Evolutionary conservation across 1,140 invertebrate species (phyloP).

Genomic region (Drosophila cardini): DNA sequence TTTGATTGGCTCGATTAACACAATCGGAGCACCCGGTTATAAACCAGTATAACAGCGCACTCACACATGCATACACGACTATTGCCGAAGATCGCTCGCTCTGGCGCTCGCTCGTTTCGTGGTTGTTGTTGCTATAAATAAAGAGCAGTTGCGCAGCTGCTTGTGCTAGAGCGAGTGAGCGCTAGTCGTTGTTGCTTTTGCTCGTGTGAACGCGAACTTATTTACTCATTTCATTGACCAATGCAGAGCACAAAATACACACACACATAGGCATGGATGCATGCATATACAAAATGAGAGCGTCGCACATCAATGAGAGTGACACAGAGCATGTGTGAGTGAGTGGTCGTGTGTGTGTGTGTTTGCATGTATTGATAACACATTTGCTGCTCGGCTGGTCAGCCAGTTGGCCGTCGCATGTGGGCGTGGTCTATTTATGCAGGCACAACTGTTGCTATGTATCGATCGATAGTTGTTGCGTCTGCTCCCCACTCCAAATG

Average conservation of each 20-base stretch:
- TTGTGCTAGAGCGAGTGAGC: slow-evolving; percentile 55
- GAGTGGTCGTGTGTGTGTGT: slow-evolving; percentile 4
- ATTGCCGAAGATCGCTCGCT: slow-evolving; percentile 36
- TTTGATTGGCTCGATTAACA: slow-evolving; percentile 84
- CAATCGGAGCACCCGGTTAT: slow-evolving; percentile 83
- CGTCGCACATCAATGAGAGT: slow-evolving; percentile 36
- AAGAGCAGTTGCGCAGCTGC: slow-evolving; percentile 46
- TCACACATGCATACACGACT: slow-evolving; percentile 37
- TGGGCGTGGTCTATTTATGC: slow-evolving; percentile 71
- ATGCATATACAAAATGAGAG: slow-evolving; percentile 37
- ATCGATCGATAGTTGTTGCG: slow-evolving; percentile 52
- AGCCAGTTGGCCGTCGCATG: slow-evolving; percentile 45
- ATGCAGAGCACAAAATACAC: slow-evolving; percentile 76
- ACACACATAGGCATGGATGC: slow-evolving; percentile 20
- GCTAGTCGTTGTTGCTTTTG: slow-evolving; percentile 45
- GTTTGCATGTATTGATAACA: slow-evolving; percentile 31
- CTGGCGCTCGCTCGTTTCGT: slow-evolving; percentile 38
- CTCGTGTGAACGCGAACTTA: slow-evolving; percentile 61
- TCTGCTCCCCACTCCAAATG: slow-evolving; percentile 1
- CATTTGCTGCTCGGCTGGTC: slow-evolving; percentile 49
- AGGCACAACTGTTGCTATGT: slow-evolving; percentile 50
- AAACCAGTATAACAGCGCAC: slow-evolving; percentile 69
- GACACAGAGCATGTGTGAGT: slow-evolving; percentile 11
- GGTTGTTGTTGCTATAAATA: slow-evolving; percentile 63
- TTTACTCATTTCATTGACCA: slow-evolving; percentile 82